Percentiles rank a stretch among this genome's conserved stretches.
These are phyloP conservation scores for Sebastes oblongus DNA, from an alignment of 2,797 vertebrate species.

Conservation along the genomic window DNA sequence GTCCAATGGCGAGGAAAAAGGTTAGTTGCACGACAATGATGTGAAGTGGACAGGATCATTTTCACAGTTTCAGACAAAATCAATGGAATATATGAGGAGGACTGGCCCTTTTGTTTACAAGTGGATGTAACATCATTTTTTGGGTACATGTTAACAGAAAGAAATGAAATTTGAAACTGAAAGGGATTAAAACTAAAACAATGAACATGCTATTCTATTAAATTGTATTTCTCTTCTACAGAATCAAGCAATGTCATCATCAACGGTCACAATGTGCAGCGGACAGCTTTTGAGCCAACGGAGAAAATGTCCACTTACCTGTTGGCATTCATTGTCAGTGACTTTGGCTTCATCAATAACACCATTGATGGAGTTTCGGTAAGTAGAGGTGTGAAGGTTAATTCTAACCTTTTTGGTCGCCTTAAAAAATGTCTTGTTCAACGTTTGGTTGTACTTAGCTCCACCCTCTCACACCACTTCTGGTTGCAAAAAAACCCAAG, in stretches of 20 bases:
- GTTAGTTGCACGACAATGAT: constrained; percentile 65
- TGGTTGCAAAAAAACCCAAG: too few relatives aligned
- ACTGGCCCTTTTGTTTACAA: background rate
- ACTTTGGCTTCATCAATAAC: background rate
- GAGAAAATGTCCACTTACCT: constrained; percentile 94
- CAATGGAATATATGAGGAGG: background rate
- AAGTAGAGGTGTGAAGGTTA: background rate
- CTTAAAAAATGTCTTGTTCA: too few relatives aligned
- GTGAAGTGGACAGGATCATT: background rate
- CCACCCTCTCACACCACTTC: too few relatives aligned
- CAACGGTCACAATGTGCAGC: rapidly evolving
- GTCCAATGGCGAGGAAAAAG: constrained; percentile 83
- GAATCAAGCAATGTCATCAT: rapidly evolving
- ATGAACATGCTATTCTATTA: background rate
- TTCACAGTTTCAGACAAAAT: background rate
- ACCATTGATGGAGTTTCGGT: constrained; percentile 27
- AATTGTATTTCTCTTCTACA: constrained; percentile 45
- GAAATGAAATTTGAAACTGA: background rate
- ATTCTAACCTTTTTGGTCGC: too few relatives aligned
- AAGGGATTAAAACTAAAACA: background rate
- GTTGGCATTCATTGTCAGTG: constrained; percentile 92
- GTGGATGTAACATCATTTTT: background rate
- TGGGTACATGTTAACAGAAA: too few relatives aligned
- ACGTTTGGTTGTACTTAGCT: too few relatives aligned
- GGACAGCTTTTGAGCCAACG: constrained; percentile 81